A percentile compares a stretch with the other conserved stretches of the same genome.
phyloP scores from a whole-genome alignment of 1,140 invertebrate genomes.

The Sycophaga agraensis region DNA sequence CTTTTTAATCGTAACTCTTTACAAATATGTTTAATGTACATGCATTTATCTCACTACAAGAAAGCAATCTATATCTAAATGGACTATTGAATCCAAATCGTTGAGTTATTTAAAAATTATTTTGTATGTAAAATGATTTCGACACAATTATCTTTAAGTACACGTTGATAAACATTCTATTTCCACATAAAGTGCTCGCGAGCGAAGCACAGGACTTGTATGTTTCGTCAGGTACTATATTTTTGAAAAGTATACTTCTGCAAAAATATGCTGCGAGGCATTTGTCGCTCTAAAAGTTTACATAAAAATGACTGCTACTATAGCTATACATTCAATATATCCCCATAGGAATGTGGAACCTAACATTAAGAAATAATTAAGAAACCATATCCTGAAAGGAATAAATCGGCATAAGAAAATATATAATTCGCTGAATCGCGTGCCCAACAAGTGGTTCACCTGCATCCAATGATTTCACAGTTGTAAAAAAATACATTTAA shows the following conservation, averaged over 20 bases:
- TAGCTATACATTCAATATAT: slow-evolving; percentile 6
- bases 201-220: slow-evolving; percentile 1
- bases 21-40: too few relatives aligned
- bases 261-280: not conserved
- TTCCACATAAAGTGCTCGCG: not conserved
- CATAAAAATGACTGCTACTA: not conserved
- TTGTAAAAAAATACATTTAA: too few relatives aligned
- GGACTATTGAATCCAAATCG: too few relatives aligned
- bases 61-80: too few relatives aligned
- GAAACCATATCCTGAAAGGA: not conserved
- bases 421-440: not conserved
- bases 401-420: slow-evolving; percentile 9
- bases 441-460: too few relatives aligned
- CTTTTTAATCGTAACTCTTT: too few relatives aligned
- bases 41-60: too few relatives aligned
- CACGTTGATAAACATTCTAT: slow-evolving; percentile 19
- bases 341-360: slow-evolving; percentile 6
- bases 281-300: not conserved
- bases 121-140: too few relatives aligned
- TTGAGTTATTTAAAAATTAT: too few relatives aligned
- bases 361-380: not conserved
- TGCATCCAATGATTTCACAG: too few relatives aligned
- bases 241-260: slow-evolving; percentile 15
- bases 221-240: slow-evolving; percentile 24
- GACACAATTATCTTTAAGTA: slow-evolving; percentile 26